Evolutionary conservation across 2,113 vertebrate species (phyloP).

Genomic region (Proterorhinus semilunaris): DNA sequence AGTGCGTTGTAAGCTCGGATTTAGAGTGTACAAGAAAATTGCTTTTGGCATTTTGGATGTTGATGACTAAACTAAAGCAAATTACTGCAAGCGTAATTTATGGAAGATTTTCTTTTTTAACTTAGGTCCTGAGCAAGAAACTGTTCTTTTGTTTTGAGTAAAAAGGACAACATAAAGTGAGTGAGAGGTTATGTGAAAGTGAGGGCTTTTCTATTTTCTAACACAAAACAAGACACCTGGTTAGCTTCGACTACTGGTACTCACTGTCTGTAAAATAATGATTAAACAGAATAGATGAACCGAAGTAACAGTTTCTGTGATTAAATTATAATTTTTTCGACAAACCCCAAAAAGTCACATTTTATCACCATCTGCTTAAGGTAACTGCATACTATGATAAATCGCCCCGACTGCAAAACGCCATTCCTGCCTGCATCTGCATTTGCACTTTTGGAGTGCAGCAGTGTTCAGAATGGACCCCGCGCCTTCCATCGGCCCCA

Average conservation of each 20-base stretch:
- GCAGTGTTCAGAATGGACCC: conserved; percentile 2
- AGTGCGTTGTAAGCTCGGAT: too few relatives aligned
- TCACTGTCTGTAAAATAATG: too few relatives aligned
- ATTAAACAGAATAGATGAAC: too few relatives aligned
- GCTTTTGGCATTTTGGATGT: not conserved
- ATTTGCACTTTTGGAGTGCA: conserved; percentile 14
- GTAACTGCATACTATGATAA: not conserved
- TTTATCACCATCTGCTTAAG: not conserved
- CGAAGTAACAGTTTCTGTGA: too few relatives aligned
- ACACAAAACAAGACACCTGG: too few relatives aligned
- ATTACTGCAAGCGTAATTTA: not conserved
- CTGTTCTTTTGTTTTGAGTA: too few relatives aligned
- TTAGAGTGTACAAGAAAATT: too few relatives aligned
- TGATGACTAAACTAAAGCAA: not conserved
- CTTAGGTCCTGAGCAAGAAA: too few relatives aligned
- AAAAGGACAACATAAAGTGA: too few relatives aligned
- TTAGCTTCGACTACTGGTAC: too few relatives aligned
- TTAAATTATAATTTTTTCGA: not conserved
- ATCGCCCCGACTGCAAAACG: not conserved
- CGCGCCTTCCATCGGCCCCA: conserved; percentile 14
- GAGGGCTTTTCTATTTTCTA: too few relatives aligned
- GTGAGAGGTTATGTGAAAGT: too few relatives aligned
- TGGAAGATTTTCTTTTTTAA: not conserved
- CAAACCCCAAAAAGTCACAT: not conserved
- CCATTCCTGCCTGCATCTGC: conserved; percentile 11